phyloP scores from a whole-genome alignment of 2,113 vertebrate species.

The Hydrolagus affinis region DNA sequence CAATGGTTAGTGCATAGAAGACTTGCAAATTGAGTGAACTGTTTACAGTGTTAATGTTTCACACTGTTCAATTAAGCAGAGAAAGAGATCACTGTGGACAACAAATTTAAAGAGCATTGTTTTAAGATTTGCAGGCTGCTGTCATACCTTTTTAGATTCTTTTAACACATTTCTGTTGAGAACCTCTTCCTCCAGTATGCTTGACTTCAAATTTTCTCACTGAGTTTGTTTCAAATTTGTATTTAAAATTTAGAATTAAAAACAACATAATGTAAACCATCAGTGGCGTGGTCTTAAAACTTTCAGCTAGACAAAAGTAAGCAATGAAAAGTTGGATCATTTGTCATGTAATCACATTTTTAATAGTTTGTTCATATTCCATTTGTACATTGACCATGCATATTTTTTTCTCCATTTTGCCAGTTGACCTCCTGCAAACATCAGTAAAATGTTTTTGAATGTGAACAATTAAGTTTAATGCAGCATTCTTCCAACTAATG shows the following conservation, averaged over 20 bases:
- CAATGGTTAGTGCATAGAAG: not conserved
- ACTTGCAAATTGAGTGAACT: constrained; percentile 10
- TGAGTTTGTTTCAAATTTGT: not conserved
- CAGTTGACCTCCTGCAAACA: constrained; percentile 9
- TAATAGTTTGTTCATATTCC: not conserved
- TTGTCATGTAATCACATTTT: constrained; percentile 7
- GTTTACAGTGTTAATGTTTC: constrained; percentile 15
- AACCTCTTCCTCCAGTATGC: not conserved
- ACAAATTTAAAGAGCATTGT: not conserved
- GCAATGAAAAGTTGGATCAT: not conserved
- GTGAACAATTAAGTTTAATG: constrained; percentile 28
- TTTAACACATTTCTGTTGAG: not conserved
- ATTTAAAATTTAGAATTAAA: constrained; percentile 17
- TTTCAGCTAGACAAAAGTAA: not conserved
- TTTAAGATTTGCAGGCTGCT: not conserved
- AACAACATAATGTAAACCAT: not conserved
- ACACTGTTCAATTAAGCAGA: constrained; percentile 8
- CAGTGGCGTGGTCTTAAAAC: not conserved
- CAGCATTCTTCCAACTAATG: constrained; percentile 25
- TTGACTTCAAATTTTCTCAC: not conserved
- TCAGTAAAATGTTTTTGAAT: constrained; percentile 29
- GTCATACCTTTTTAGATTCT: not conserved
- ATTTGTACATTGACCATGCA: constrained; percentile 3
- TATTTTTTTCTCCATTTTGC: not conserved
- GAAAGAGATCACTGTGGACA: not conserved